Evolutionary conservation across 2,888 invertebrate species (phyloP), one percentile per base, ranked within the genome.

Genomic region (Chirona hameri): DNA sequence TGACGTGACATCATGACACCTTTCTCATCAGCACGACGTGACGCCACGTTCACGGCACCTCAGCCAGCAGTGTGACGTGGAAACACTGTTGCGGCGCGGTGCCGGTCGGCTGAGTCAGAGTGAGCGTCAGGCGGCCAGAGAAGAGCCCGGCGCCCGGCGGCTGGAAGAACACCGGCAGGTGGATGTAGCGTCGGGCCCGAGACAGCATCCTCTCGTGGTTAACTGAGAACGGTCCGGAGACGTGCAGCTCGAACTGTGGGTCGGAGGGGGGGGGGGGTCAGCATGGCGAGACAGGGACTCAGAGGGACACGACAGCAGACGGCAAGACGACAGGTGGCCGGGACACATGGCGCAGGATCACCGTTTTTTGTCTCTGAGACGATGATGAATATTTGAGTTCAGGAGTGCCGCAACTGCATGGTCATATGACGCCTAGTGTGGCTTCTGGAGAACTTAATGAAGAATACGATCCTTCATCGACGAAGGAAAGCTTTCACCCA

Each of bases 101-200:
- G 12, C 39, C 76, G 46, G 76, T 1, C 76, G 76, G 76, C 76
- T 76, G 76, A 12, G 39, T 39, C 76, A 76, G 76, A 7, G 46
- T 39, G 24, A 76, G 76, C 24, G 76, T 76, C 76, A 76, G 76
- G 10, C 76, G 76, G 76, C 76, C 76, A 9, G 76, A 24, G 76
- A 24, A 46, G 21, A 76, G 46, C 9, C 76, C 76, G 21, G 76
- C 24, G 7, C 76, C 76, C 24, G 76, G 76, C 76, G 76, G 76
- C 76, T 46, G 39, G 76, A 76, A 76, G 76, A 39, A 76, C 76
- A 76, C 76, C 24, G 76, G 76, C 46, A 76, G 76, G 76, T 76
- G 76, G 76, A 76, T 76, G 76, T 76, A 76, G 76, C 76, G 76
- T 39, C 76, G 76, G 24, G 76, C 15, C 39, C 76, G 76, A 5